Conservation (phyloP, 2,888 invertebrate species). For the Diabrotica balteata region DNA sequence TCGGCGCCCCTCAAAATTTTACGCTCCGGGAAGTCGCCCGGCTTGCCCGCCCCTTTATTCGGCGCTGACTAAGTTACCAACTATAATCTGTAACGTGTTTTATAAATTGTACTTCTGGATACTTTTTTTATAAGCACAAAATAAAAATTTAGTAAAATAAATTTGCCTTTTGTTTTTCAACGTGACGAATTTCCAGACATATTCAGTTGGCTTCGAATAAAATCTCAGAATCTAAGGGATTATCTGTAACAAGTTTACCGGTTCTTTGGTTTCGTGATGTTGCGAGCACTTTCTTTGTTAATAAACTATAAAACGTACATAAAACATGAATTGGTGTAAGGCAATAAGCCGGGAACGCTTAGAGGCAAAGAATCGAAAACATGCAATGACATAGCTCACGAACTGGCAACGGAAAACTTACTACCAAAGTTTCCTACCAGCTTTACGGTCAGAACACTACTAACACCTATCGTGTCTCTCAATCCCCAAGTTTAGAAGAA, state of each 20-base stretch:
- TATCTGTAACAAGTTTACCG: conserved; percentile 13
- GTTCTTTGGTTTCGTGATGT: conserved; percentile 19
- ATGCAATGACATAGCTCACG: conserved; percentile 39
- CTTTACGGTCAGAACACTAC: conserved; percentile 31
- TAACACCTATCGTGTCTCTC: conserved; percentile 28
- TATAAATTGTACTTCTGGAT: too few relatives aligned
- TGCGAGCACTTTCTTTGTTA: conserved; percentile 28
- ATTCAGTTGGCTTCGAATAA: not conserved
- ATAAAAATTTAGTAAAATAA: too few relatives aligned
- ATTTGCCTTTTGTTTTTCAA: too few relatives aligned
- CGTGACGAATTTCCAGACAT: not conserved
- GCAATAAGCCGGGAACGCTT: conserved; percentile 27
- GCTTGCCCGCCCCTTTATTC: too few relatives aligned
- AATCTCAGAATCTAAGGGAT: conserved; percentile 1
- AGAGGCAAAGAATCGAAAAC: conserved; percentile 28
- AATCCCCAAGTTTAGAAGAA: not conserved
- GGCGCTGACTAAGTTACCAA: too few relatives aligned
- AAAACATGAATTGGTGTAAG: conserved; percentile 27
- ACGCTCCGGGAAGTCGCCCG: too few relatives aligned
- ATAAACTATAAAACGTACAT: conserved; percentile 29
- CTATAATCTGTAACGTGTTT: too few relatives aligned
- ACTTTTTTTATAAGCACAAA: too few relatives aligned
- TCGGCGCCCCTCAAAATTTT: too few relatives aligned
- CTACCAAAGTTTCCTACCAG: conserved; percentile 26
- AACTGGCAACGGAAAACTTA: conserved; percentile 14